Conservation (phyloP, 2,888 invertebrate species). For the Ornithoptera alexandrae region DNA sequence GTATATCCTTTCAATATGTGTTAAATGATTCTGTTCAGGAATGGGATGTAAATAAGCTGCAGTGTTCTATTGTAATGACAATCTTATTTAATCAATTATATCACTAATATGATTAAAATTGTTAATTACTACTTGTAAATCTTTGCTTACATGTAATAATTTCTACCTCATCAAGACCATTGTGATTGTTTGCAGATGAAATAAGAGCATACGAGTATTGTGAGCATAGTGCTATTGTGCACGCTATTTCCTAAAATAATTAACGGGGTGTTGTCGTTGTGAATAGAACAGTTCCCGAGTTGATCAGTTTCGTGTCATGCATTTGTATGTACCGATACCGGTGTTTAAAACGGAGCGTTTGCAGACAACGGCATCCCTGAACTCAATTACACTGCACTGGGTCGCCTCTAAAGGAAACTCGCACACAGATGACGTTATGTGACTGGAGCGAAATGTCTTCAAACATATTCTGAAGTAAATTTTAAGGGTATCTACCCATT, state of each 20-base stretch:
- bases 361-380: conserved; percentile 48
- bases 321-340: conserved; percentile 19
- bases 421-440: conserved; percentile 30
- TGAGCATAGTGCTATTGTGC: too few species aligned
- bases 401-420: conserved; percentile 37
- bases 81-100: too few species aligned
- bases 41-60: too few species aligned
- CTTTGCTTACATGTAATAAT: too few species aligned
- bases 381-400: conserved; percentile 50
- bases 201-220: too few species aligned
- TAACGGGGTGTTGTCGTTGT: not conserved
- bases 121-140: too few species aligned
- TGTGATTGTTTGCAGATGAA: too few species aligned
- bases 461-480: not conserved
- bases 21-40: not conserved
- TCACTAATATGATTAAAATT: too few species aligned
- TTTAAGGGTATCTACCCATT: conserved; percentile 3
- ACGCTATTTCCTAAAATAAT: not conserved
- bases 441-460: conserved; percentile 11
- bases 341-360: conserved; percentile 24
- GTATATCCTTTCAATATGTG: not conserved
- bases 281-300: not conserved
- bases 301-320: conserved; percentile 17
- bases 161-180: too few species aligned
- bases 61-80: too few species aligned